These are phyloP conservation scores for Pimpla rufipes DNA, from an alignment of 2,888 invertebrate genomes.

Conservation along the genomic window DNA sequence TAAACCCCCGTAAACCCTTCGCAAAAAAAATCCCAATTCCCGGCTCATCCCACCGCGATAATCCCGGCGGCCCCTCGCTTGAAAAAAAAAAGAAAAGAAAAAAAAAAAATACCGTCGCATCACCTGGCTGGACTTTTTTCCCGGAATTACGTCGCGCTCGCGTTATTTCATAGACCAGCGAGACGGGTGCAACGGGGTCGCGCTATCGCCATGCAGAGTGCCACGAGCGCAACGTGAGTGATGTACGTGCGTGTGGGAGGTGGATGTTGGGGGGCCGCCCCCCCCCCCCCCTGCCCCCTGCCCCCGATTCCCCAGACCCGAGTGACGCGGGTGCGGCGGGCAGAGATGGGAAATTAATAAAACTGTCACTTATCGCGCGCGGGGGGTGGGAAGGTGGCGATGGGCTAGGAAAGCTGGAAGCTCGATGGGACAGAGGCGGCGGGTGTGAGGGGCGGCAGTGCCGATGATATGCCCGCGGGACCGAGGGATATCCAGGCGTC, in stretches of 20 bases:
- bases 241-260: slow-evolving; percentile 51
- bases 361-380: slow-evolving; percentile 89
- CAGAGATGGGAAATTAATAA: slow-evolving; percentile 90
- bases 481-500: slow-evolving; percentile 60
- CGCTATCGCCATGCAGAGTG: not conserved
- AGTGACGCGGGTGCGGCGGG: slow-evolving; percentile 67
- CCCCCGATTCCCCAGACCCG: slow-evolving; percentile 15
- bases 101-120: slow-evolving; percentile 30
- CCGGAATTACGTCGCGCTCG: not conserved
- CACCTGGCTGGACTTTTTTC: not conserved
- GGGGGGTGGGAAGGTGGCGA: slow-evolving; percentile 54
- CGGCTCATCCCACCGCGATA: too few relatives aligned
- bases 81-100: too few relatives aligned
- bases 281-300: too few relatives aligned
- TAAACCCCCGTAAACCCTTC: too few relatives aligned
- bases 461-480: slow-evolving; percentile 68
- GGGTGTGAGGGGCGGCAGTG: slow-evolving; percentile 37
- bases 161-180: slow-evolving; percentile 13
- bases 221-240: slow-evolving; percentile 60
- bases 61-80: too few relatives aligned
- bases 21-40: not conserved
- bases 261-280: too few relatives aligned
- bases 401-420: slow-evolving; percentile 31
- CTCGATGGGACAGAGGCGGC: slow-evolving; percentile 24
- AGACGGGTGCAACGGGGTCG: not conserved